Conservation (phyloP, 2,113 vertebrate genomes). For the Gorilla gorilla region DNA sequence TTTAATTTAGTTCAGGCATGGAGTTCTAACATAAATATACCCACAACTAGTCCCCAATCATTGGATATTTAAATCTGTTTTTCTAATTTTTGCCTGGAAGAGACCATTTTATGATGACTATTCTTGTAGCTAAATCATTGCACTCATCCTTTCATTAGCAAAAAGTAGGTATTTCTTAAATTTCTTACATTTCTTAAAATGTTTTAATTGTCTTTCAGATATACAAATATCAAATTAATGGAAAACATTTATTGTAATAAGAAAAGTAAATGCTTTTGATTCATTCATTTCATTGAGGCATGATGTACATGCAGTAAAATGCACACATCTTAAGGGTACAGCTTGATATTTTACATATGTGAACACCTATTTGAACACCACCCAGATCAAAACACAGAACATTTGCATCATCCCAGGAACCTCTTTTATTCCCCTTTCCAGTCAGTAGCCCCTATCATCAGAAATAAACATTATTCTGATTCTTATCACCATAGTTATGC, state of each 20-base stretch:
- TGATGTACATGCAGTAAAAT: background rate
- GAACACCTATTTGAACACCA: background rate
- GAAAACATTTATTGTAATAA: background rate
- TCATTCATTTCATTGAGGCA: background rate
- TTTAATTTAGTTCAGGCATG: conserved; percentile 15
- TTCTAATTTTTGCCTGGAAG: background rate
- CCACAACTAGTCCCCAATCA: background rate
- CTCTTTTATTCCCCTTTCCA: background rate
- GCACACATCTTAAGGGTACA: background rate
- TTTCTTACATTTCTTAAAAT: background rate
- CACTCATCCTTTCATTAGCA: background rate
- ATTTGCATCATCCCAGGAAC: background rate
- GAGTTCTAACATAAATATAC: background rate
- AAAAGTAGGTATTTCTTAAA: background rate
- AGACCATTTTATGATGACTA: background rate
- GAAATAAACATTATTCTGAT: background rate
- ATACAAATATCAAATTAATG: background rate
- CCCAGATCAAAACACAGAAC: background rate
- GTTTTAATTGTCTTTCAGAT: background rate
- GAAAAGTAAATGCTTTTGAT: background rate
- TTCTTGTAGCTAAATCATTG: background rate
- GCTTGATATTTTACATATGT: background rate
- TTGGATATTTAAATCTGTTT: background rate
- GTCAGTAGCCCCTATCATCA: background rate
- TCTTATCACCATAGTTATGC: background rate